Evolutionary conservation across 30 jellyfish, hydroid and myxozoan genomes (phyloP), one percentile per base, ranked within the genome.

Genomic region (Cassiopea xamachana): DNA sequence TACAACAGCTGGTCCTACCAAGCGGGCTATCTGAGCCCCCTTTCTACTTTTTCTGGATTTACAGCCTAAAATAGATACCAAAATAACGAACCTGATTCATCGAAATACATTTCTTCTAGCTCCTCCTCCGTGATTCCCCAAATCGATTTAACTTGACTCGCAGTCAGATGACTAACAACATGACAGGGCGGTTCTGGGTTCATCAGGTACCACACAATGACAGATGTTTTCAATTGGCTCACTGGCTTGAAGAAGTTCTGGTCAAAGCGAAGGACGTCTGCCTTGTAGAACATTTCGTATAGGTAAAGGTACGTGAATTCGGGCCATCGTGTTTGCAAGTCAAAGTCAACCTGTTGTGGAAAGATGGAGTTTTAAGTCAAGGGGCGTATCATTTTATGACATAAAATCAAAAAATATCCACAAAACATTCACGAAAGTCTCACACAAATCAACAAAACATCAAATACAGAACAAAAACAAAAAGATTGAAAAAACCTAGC

Each of bases 91-190:
- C 98, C 98, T 69, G 98, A 51, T n/a, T 90, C 97, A 85, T 90
- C 94, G 62, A 95, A 95, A 75, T 95, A 95, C 99, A 95, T 95
- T 58, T 85, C 98, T 71, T 95, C 99, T 67, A 95, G 89, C 81
- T 95, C 99, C 48, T 95, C 98, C 69, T 95, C 99, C n/a, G 99
- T 95, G 44, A 95, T 91, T 4, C 99, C 98, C 99, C 99, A 95
- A 77, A 95, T 95, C 69, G 99, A 95, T 72, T 95, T 95, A 61
- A 95, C 99, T 76, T 95, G 99, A 69, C 99, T 95, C 12, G 99
- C 98, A 2, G 99, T 95, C 18, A 95, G 93, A 68, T 95, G 99
- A 43, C 99, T 87, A 13, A 95, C 99, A 14, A 91, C 99, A 78
- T 90, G 99, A 88, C 99, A 95, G 8, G 99, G 99, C 27, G 99